phyloP scores from a whole-genome alignment of 2,797 vertebrate species.

The Pyrocephalus nanus region DNA sequence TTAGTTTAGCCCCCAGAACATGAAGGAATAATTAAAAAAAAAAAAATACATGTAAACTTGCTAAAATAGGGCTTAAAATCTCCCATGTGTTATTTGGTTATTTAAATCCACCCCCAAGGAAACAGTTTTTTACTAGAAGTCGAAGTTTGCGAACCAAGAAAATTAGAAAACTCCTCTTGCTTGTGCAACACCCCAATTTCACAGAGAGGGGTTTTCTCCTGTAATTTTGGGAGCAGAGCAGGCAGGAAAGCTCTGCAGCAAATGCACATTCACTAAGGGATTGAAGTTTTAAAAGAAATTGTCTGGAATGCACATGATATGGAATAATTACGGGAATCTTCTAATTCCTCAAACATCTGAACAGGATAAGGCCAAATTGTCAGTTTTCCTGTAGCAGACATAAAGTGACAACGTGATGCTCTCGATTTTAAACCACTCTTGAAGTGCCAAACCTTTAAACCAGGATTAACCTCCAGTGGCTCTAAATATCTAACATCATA shows the following conservation, averaged over 20 bases:
- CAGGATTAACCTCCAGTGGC: neutral
- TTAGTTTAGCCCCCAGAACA: neutral
- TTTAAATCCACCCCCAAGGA: neutral
- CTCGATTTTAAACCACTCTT: neutral
- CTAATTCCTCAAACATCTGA: neutral
- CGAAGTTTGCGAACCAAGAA: neutral
- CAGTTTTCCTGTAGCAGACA: neutral
- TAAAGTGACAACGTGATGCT: neutral
- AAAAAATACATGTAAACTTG: neutral
- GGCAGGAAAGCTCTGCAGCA: slow-evolving; percentile 13
- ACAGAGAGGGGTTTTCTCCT: neutral
- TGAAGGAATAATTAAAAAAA: neutral
- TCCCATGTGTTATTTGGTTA: neutral
- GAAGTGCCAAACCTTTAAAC: neutral
- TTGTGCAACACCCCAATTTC: neutral
- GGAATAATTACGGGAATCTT: neutral
- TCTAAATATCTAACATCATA: neutral
- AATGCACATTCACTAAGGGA: neutral
- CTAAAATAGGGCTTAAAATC: neutral
- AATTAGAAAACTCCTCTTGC: neutral
- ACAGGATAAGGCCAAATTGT: neutral
- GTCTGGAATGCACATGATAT: neutral
- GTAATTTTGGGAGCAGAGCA: neutral
- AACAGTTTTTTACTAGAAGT: neutral
- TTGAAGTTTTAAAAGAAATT: neutral